phyloP scores from a whole-genome alignment of 1,140 invertebrate species.

The Papilio glaucus region DNA sequence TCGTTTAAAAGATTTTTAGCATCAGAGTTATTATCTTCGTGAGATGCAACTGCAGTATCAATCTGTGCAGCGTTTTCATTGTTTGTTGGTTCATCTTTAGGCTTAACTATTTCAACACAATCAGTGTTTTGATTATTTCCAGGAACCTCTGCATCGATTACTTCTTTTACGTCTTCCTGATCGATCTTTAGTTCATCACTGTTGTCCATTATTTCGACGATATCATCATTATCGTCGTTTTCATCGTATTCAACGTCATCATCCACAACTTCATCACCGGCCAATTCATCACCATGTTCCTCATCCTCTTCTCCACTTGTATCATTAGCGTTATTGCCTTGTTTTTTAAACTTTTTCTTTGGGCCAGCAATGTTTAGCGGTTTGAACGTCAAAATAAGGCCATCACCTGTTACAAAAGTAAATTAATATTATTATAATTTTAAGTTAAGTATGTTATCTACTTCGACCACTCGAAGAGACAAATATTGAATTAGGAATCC shows the following conservation, averaged over 20 bases:
- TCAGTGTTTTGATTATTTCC: not conserved
- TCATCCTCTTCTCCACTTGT: constrained; percentile 32
- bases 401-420: constrained; percentile 31
- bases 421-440: constrained; percentile 7
- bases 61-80: not conserved
- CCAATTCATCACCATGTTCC: constrained; percentile 16
- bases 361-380: constrained; percentile 43
- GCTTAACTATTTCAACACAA: not conserved
- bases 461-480: too few species aligned
- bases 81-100: not conserved
- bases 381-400: constrained; percentile 28
- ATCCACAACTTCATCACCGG: constrained; percentile 10
- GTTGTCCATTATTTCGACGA: not conserved
- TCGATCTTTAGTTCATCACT: not conserved
- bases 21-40: not conserved
- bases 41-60: not conserved
- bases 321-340: not conserved
- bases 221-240: too few species aligned
- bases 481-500: too few species aligned
- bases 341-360: not conserved
- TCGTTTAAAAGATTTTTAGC: not conserved
- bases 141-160: not conserved
- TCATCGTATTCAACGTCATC: not conserved
- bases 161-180: not conserved
- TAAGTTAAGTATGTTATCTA: too few species aligned